Evolutionary conservation across 1,140 invertebrate genomes (phyloP).

Genomic region (Drosophila pruinosa): DNA sequence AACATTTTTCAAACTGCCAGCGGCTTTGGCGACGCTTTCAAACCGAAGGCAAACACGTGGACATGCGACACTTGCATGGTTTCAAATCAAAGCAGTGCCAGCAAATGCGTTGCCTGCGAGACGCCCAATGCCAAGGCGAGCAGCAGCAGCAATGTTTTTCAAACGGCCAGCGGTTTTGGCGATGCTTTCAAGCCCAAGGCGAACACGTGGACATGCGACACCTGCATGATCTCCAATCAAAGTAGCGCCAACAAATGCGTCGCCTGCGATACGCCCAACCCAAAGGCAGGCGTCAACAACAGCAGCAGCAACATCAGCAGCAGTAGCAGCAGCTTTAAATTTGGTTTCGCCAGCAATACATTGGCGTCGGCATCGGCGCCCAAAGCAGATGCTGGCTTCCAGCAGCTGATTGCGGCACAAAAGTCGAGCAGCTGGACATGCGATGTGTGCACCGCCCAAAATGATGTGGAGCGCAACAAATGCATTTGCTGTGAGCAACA

Average conservation of each 20-base stretch:
- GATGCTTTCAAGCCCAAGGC: slow-evolving; percentile 84
- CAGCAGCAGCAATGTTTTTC: not conserved
- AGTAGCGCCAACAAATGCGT: slow-evolving; percentile 84
- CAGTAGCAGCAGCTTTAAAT: slow-evolving; percentile 45
- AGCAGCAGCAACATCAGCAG: slow-evolving; percentile 39
- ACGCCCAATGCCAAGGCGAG: slow-evolving; percentile 38
- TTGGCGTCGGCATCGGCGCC: slow-evolving; percentile 18
- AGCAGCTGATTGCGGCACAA: slow-evolving; percentile 79
- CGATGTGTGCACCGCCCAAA: slow-evolving; percentile 86
- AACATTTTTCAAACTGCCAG: not conserved
- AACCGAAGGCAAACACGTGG: slow-evolving; percentile 85
- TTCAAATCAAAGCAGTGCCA: slow-evolving; percentile 84
- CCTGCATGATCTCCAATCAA: slow-evolving; percentile 86
- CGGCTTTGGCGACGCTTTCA: slow-evolving; percentile 85
- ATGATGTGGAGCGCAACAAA: slow-evolving; percentile 84
- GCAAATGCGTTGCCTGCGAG: slow-evolving; percentile 85
- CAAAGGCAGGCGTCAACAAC: not conserved
- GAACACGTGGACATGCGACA: slow-evolving; percentile 86
- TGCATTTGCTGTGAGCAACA: slow-evolving; percentile 89
- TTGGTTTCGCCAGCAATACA: slow-evolving; percentile 13
- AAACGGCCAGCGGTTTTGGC: slow-evolving; percentile 80
- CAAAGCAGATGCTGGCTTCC: slow-evolving; percentile 62
- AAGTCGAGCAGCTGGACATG: slow-evolving; percentile 86
- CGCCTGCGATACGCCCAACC: slow-evolving; percentile 81
- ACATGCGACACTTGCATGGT: slow-evolving; percentile 86